phyloP scores from a whole-genome alignment of 2,113 vertebrate species.

The Sander vitreus region DNA sequence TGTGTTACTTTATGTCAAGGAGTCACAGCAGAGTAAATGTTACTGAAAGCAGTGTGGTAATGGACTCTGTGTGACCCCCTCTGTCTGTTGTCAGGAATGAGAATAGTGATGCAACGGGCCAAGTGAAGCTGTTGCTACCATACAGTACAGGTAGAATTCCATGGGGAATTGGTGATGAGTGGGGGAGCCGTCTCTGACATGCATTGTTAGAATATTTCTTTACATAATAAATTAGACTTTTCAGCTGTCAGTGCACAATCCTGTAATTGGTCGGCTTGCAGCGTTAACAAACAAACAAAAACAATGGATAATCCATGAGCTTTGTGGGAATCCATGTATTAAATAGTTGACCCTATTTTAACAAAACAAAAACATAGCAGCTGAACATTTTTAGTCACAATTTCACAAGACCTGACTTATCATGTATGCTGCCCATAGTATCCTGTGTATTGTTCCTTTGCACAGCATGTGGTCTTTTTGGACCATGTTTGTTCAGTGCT shows the following conservation, averaged over 20 bases:
- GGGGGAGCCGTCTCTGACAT: conserved; percentile 16
- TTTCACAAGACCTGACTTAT: neutral
- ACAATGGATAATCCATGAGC: conserved; percentile 27
- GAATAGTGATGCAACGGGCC: neutral
- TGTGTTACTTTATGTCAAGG: neutral
- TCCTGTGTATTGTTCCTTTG: neutral
- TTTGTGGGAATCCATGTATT: conserved; percentile 8
- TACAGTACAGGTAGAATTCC: conserved; percentile 11
- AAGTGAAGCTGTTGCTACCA: neutral
- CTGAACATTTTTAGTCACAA: neutral
- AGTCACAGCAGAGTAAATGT: conserved; percentile 4
- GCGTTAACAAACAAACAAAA: conserved; percentile 20
- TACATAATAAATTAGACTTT: conserved; percentile 48
- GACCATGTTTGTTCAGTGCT: neutral
- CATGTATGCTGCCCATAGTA: too few species aligned
- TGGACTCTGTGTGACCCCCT: conserved; percentile 9
- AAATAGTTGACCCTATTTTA: neutral
- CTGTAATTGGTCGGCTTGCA: conserved; percentile 27
- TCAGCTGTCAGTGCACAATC: conserved; percentile 3
- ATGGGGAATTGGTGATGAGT: conserved; percentile 6
- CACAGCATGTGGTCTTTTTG: neutral
- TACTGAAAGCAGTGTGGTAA: conserved; percentile 14
- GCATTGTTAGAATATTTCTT: conserved; percentile 29
- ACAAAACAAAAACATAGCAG: neutral
- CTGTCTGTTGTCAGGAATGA: conserved; percentile 29